Evolutionary conservation across 2,888 invertebrate genomes (phyloP).

Genomic region (Apocheima hispidaria): DNA sequence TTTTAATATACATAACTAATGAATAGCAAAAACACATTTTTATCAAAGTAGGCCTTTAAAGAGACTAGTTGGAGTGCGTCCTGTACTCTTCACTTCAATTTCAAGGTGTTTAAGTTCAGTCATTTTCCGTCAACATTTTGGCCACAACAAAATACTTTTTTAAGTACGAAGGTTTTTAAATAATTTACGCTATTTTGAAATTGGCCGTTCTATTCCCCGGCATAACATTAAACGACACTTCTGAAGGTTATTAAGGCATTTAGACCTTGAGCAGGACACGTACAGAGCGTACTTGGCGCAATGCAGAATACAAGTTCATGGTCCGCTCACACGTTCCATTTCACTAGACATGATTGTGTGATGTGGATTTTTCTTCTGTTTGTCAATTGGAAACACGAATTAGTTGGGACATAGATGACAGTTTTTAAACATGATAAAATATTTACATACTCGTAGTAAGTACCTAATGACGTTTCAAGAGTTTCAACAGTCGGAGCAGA

Average conservation of each 20-base stretch:
- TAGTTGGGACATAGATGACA: neutral
- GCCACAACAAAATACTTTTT: neutral
- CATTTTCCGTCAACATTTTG: no score
- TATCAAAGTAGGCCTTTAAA: no score
- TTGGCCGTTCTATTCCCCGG: neutral
- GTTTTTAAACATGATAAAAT: neutral
- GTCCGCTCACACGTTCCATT: conserved; percentile 29
- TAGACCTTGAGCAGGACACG: conserved; percentile 42
- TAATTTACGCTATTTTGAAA: neutral
- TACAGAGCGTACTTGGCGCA: conserved; percentile 39
- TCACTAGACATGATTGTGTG: conserved; percentile 9
- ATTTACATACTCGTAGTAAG: neutral
- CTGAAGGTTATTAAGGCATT: conserved; percentile 6
- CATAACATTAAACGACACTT: conserved; percentile 1
- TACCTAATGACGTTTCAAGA: no score
- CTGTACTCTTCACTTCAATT: no score
- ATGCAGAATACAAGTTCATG: conserved; percentile 45
- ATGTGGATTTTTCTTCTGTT: neutral
- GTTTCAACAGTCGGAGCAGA: no score
- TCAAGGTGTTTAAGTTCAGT: no score
- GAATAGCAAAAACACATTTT: no score
- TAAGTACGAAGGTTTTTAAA: neutral
- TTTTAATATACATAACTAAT: no score
- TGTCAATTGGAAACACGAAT: conserved; percentile 1
- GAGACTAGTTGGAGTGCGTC: no score